Base-by-base conservation (phyloP, 1,140 invertebrate species). In the Brachionus plicatilis region DNA sequence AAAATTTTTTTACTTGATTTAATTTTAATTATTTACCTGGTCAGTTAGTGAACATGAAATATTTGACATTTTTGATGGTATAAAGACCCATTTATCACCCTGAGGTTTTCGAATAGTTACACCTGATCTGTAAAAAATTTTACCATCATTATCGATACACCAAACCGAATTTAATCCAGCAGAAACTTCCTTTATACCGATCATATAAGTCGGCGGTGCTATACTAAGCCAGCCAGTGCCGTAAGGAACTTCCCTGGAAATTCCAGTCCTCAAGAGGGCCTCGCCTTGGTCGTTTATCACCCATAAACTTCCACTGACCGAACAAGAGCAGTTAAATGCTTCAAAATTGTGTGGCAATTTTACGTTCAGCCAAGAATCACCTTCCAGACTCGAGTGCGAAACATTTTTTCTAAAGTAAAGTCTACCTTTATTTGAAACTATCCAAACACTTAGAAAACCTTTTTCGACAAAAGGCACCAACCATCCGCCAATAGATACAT, bases 351-450 rank as follows among this genome's bases (percentile, higher is more conserved):
- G 11, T 12, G 50, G 79, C 17, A 82, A 33, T 65, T 27, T 45
- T 3, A 82, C n/a, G 6, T 65, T 20, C 29, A 82, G 20, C 79
- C 79, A 82, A 27, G 56, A 27, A 29, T 43, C 24, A 9, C 79
- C 79, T 82, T 82, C 79, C 27, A 37, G 11, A 20, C 53, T 82
- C 14, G 53, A 82, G 9, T 82, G 53, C 7, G 79, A 82, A 24
- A 82, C 79, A 45, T 82, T 65, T 68, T 82, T 60, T 60, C 79
- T 60, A 27, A 82, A 82, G 27, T 82, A 82, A 45, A 82, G 43
- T 12, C 43, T 43, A 0, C 79, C 79, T 37, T 17, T 17, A 29
- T 17, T 82, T 45, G 79, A 43, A 24, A 82, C 33, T 17, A 37
- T 65, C 79, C 79, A 82, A 12, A 82, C 65, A 65, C 29, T 27